Base-by-base conservation (phyloP, 2,113 vertebrate species). In the Brachirus orientalis region DNA sequence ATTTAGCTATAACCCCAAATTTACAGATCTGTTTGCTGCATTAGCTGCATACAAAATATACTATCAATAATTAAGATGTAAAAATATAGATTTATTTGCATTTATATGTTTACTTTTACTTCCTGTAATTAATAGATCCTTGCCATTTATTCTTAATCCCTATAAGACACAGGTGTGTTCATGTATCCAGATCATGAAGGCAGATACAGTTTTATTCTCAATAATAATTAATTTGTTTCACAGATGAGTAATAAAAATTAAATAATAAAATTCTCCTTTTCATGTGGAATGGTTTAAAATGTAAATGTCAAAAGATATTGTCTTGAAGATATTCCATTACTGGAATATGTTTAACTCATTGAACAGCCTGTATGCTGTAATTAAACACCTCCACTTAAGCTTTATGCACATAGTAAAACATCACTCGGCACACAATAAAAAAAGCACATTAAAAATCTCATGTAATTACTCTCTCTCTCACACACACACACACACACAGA, bases 391-490 rank as follows among this genome's bases (percentile, higher is more conserved):
- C 52, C 55, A 55, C 35, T 40, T 43, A 59, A 75, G 38, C 35
- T 50, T 48, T 45, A 20, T 51, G 43, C 50, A 38, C 6, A 37
- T 18, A 37, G 8, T 59, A 70, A 56, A 58, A 80, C 22, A 57
- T 18, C 35, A 37, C 17, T 28, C 6, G 18, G 37, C 40, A 50
- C 13, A 50, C 16, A 58, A 60, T 41, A 14, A 11, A 56, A 69
- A 64, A 22, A n/a, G 20, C 40, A 51, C 50, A 60, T 72, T 47
- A 66, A 40, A 20, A 63, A 51, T 37, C 58, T 17, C 11, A 35
- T 38, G 55, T 74, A 80, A 85, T 85, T 82, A 88, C 20, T 63
- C 56, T 59, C 28, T 59, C 54, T 12, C 47, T 20, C 47, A 36
- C 11, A 10, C 66, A 50, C 55, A 19, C 38, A 50, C 65, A 63